Conservation (phyloP, 1,140 invertebrate species). For the Littorina saxatilis region DNA sequence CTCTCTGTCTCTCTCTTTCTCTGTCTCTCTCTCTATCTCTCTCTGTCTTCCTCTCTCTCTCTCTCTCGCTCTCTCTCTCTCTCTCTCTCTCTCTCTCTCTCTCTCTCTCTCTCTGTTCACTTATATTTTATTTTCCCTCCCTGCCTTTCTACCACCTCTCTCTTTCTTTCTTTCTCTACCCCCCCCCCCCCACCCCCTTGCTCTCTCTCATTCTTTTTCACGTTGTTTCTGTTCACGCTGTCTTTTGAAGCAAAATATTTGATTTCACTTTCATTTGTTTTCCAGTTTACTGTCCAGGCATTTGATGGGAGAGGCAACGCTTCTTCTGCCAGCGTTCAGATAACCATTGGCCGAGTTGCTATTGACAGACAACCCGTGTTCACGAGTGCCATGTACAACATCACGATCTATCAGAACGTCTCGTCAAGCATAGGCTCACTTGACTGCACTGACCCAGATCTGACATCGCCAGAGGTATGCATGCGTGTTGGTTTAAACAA, state of each 20-base stretch:
- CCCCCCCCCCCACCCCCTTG: too few species aligned
- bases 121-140: too few species aligned
- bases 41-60: too few species aligned
- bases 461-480: neutral
- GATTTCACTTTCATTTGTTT: neutral
- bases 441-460: conserved; percentile 28
- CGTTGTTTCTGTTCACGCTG: too few species aligned
- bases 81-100: too few species aligned
- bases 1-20: too few species aligned
- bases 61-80: too few species aligned
- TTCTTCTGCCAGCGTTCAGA: neutral
- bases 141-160: too few species aligned
- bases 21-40: too few species aligned
- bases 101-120: neutral
- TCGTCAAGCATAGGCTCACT: conserved; percentile 1
- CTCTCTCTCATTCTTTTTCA: neutral
- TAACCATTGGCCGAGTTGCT: neutral
- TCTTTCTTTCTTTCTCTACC: too few species aligned
- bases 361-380: conserved; percentile 27
- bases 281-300: conserved; percentile 35
- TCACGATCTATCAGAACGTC: conserved; percentile 17
- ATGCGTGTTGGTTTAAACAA: too few species aligned
- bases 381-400: neutral
- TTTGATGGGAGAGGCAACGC: conserved; percentile 19
- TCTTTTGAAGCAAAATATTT: too few species aligned